phyloP scores from a whole-genome alignment of 2,888 invertebrate species.

The Ischnura elegans region DNA sequence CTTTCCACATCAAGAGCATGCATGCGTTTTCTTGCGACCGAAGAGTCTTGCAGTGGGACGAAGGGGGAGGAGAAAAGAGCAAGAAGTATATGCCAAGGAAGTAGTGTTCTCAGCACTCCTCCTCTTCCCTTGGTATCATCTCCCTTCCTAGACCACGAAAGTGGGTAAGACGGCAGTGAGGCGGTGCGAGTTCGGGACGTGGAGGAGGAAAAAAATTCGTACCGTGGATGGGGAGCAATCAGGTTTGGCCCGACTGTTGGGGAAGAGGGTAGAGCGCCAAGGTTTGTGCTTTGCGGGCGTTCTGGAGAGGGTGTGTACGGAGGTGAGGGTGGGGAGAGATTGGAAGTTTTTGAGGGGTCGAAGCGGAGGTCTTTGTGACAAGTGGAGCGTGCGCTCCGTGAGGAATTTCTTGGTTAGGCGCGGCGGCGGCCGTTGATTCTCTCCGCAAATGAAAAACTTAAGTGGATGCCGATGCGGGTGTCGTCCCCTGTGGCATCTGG shows the following conservation, averaged over 20 bases:
- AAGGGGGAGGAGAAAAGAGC: not conserved
- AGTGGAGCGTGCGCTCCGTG: slow-evolving; percentile 52
- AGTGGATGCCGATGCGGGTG: slow-evolving; percentile 31
- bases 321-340: not conserved
- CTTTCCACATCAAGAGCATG: not conserved
- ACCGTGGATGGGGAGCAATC: not conserved
- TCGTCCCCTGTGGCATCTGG: not conserved
- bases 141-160: not conserved
- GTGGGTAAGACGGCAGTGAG: slow-evolving; percentile 6
- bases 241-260: not conserved
- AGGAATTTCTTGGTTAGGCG: slow-evolving; percentile 62
- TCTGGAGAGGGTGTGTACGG: not conserved
- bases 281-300: not conserved
- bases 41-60: not conserved
- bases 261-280: too few species aligned
- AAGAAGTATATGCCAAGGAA: slow-evolving; percentile 50
- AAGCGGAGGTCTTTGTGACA: slow-evolving; percentile 27
- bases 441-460: slow-evolving; percentile 47
- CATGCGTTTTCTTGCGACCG: slow-evolving; percentile 22
- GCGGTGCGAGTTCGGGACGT: not conserved
- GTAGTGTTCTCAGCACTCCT: not conserved
- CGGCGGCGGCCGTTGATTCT: slow-evolving; percentile 46
- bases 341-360: slow-evolving; percentile 5
- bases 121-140: not conserved
- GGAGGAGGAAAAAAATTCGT: not conserved